phyloP scores from a whole-genome alignment of 2,113 vertebrate genomes.

The Lamprotornis superbus region DNA sequence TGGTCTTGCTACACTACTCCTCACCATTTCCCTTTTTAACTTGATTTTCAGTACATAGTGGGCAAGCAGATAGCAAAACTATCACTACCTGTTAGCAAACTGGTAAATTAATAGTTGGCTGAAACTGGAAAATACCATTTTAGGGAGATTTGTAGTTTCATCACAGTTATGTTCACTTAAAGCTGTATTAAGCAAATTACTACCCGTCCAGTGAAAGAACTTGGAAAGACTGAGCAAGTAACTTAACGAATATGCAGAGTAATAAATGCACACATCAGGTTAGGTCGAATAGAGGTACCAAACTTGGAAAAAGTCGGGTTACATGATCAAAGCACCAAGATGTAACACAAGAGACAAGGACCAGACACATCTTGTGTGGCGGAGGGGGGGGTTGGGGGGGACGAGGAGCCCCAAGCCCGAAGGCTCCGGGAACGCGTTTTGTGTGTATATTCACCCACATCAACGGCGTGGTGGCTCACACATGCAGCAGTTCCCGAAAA shows the following conservation, averaged over 20 bases:
- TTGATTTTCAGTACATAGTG: neutral
- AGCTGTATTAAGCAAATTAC: neutral
- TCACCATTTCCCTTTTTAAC: neutral
- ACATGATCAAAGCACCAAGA: neutral
- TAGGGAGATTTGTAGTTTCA: neutral
- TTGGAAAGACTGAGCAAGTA: neutral
- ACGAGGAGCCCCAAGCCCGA: too few relatives aligned
- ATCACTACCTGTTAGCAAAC: neutral
- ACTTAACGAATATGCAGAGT: neutral
- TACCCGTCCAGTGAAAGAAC: neutral
- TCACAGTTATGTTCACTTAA: neutral
- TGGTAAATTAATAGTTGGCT: neutral
- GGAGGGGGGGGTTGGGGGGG: too few relatives aligned
- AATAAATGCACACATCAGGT: neutral
- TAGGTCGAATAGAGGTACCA: neutral
- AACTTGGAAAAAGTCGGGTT: neutral
- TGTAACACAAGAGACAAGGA: neutral
- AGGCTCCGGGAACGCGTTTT: neutral
- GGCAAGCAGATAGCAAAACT: neutral
- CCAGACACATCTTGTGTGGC: accelerated
- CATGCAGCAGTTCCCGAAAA: accelerated
- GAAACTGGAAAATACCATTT: neutral
- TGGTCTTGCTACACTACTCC: neutral
- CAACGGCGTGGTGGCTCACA: accelerated
- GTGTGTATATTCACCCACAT: accelerated